These are phyloP conservation scores for Zeugodacus cucurbitae DNA, from an alignment of 1,140 invertebrate species.

Conservation along the genomic window DNA sequence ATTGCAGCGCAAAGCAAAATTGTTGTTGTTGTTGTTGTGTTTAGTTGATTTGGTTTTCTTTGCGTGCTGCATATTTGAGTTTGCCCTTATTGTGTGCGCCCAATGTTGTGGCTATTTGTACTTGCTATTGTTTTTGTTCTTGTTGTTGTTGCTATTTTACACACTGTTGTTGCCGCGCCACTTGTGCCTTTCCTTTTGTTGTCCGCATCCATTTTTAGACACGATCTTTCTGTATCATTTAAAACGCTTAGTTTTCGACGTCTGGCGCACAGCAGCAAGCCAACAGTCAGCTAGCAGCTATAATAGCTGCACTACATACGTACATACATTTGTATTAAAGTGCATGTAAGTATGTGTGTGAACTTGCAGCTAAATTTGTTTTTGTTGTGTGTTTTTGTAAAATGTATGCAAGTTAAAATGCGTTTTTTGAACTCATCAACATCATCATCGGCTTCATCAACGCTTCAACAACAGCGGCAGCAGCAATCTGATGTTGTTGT, in stretches of 20 bases:
- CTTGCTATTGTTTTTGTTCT: neutral
- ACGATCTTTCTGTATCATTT: conserved; percentile 37
- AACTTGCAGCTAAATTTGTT: neutral
- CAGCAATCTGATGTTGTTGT: neutral
- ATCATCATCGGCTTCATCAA: neutral
- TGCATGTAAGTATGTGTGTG: neutral
- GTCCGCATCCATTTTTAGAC: conserved; percentile 33
- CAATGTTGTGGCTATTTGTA: neutral
- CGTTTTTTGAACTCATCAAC: conserved; percentile 34
- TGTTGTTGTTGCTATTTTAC: neutral
- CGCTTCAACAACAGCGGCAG: neutral
- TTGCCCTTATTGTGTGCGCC: neutral
- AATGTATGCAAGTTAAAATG: conserved; percentile 20
- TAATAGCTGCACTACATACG: neutral
- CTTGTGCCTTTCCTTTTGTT: conserved; percentile 29
- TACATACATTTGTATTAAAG: neutral
- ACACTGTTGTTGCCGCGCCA: neutral
- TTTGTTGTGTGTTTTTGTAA: neutral
- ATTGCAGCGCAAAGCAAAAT: neutral
- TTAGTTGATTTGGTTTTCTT: neutral
- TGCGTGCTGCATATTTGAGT: neutral
- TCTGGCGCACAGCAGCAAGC: conserved; percentile 9
- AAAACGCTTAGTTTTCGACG: conserved; percentile 39
- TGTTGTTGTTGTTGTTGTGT: neutral
- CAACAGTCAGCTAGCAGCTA: neutral